phyloP scores from a whole-genome alignment of 2,113 vertebrate genomes.

The Corythornis madagascariensis region DNA sequence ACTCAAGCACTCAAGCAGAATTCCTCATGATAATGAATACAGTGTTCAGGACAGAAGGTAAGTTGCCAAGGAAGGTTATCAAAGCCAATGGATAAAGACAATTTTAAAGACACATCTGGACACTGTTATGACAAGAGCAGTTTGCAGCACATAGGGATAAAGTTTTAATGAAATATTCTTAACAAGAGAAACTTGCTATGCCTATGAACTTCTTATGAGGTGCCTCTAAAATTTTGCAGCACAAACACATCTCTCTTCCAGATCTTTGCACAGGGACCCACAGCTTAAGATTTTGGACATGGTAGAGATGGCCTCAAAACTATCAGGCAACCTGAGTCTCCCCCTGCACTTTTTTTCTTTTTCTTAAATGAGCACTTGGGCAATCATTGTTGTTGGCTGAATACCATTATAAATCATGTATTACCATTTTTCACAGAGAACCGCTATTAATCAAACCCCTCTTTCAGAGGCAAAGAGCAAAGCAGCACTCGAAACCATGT shows the following conservation, averaged over 20 bases:
- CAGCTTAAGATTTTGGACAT: not conserved
- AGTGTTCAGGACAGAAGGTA: not conserved
- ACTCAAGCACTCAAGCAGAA: not conserved
- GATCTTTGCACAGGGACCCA: not conserved
- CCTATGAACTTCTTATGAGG: not conserved
- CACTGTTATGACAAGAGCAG: slow-evolving; percentile 6
- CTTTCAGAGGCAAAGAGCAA: slow-evolving; percentile 9
- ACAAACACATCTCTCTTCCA: not conserved
- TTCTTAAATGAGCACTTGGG: not conserved
- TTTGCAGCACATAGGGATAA: not conserved
- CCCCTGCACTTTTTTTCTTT: not conserved
- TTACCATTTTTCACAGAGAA: slow-evolving; percentile 1
- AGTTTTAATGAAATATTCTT: slow-evolving; percentile 44
- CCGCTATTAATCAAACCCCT: not conserved
- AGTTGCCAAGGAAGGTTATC: slow-evolving; percentile 36
- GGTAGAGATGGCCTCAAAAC: not conserved
- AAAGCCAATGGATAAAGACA: slow-evolving; percentile 15
- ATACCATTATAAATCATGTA: not conserved
- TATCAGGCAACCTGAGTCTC: not conserved
- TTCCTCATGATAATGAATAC: not conserved
- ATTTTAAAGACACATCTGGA: slow-evolving; percentile 51
- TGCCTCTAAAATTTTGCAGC: not conserved
- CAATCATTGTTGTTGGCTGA: not conserved
- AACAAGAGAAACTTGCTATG: not conserved
- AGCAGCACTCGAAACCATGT: slow-evolving; percentile 15